Evolutionary conservation across 2,888 invertebrate genomes (phyloP).

Genomic region (Acronicta leporina): DNA sequence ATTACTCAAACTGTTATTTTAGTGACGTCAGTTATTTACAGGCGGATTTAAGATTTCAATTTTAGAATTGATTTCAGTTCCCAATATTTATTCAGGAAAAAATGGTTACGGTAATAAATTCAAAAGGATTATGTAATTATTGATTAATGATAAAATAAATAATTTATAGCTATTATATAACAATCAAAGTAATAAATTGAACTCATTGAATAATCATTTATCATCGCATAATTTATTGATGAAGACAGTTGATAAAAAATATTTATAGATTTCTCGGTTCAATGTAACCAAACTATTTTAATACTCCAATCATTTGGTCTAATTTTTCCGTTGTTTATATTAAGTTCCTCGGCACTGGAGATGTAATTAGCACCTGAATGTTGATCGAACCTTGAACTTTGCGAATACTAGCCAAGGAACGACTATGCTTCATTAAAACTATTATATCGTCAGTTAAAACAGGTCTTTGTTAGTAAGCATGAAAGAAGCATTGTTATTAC

Average conservation of each 20-base stretch:
- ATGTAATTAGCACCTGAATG: constrained; percentile 32
- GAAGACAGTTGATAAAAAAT: constrained; percentile 14
- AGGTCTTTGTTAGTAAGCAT: constrained; percentile 58
- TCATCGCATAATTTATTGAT: constrained; percentile 20
- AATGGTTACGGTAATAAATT: constrained; percentile 18
- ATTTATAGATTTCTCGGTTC: constrained; percentile 25
- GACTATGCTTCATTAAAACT: constrained; percentile 21
- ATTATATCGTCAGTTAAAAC: constrained; percentile 37
- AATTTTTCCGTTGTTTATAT: constrained; percentile 32
- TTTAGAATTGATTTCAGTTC: constrained; percentile 12
- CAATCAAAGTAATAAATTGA: constrained; percentile 13
- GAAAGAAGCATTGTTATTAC: constrained; percentile 58
- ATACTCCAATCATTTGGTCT: constrained; percentile 16
- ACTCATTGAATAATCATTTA: constrained; percentile 26
- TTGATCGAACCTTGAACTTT: constrained; percentile 48
- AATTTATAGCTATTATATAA: constrained; percentile 12
- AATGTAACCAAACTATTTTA: constrained; percentile 31
- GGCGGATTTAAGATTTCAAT: constrained; percentile 24
- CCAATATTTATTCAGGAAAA: not conserved
- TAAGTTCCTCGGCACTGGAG: constrained; percentile 20
- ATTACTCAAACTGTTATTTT: constrained; percentile 53
- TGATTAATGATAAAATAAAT: constrained; percentile 16
- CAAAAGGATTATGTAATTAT: constrained; percentile 12
- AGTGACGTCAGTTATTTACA: constrained; percentile 36
- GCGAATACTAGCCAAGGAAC: constrained; percentile 25